Evolutionary conservation across 2,888 invertebrate genomes (phyloP).

Genomic region (Cordylochernes scorpioides): DNA sequence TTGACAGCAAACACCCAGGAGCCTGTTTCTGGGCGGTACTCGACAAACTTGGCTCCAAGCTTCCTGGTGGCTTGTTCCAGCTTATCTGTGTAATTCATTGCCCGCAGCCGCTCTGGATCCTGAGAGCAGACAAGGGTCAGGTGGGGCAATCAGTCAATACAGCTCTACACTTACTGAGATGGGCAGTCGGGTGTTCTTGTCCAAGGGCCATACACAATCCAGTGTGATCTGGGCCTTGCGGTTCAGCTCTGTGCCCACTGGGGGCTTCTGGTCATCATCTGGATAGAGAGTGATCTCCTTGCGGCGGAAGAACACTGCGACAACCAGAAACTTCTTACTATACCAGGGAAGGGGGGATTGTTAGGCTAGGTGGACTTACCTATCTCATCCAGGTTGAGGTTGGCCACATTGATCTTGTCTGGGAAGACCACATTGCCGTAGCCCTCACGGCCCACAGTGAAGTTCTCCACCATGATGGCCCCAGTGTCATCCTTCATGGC

Average conservation of each 20-base stretch:
- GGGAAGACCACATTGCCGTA: conserved; percentile 72
- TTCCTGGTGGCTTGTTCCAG: conserved; percentile 54
- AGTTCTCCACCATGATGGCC: conserved; percentile 51
- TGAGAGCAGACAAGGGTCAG: conserved; percentile 2
- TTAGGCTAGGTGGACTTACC: too few species aligned
- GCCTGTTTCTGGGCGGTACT: conserved; percentile 79
- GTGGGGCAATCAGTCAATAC: neutral
- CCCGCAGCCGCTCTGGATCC: conserved; percentile 37
- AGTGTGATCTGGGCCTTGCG: conserved; percentile 60
- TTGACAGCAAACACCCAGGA: conserved; percentile 94
- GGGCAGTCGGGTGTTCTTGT: conserved; percentile 47
- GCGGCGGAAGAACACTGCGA: conserved; percentile 61
- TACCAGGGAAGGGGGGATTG: neutral
- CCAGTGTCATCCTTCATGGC: conserved; percentile 40
- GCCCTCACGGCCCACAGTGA: conserved; percentile 61
- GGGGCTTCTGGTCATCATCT: conserved; percentile 52
- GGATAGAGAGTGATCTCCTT: conserved; percentile 89
- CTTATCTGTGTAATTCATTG: conserved; percentile 60
- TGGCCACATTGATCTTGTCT: conserved; percentile 53
- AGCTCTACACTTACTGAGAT: conserved; percentile 33
- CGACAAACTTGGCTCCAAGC: conserved; percentile 67
- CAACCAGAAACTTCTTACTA: conserved; percentile 7
- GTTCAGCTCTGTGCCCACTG: conserved; percentile 61
- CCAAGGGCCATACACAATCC: conserved; percentile 76
- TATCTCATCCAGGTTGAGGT: conserved; percentile 56